phyloP scores from a whole-genome alignment of 2,113 vertebrate genomes.

The Tamias sibiricus region DNA sequence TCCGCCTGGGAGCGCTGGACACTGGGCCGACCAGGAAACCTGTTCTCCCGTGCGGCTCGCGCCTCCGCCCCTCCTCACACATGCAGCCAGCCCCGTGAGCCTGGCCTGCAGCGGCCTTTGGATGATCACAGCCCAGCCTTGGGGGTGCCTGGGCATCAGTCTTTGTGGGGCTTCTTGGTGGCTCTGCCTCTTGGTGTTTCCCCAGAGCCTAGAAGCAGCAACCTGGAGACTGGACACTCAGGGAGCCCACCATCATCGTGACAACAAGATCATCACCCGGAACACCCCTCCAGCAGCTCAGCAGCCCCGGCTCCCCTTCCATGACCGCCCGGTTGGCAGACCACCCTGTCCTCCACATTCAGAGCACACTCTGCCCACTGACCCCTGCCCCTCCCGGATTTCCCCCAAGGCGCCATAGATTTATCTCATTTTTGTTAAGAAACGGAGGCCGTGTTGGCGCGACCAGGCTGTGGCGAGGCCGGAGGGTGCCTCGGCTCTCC shows the following conservation, averaged over 20 bases:
- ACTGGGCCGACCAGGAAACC: not conserved
- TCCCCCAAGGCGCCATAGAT: not conserved
- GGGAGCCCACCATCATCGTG: rapidly evolving
- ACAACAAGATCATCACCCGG: rapidly evolving
- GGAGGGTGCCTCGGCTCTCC: too few relatives aligned
- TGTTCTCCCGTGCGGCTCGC: rapidly evolving
- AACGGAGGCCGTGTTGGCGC: too few relatives aligned
- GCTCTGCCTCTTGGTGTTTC: not conserved
- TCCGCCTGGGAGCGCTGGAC: not conserved
- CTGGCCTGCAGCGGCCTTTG: too few relatives aligned
- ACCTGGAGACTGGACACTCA: not conserved
- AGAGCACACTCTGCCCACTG: not conserved
- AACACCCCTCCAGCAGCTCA: rapidly evolving
- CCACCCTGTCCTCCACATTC: not conserved
- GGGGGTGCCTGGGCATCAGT: not conserved
- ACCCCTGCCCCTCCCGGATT: not conserved
- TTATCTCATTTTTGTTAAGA: not conserved
- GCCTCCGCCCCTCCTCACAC: not conserved
- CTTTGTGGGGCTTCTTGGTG: rapidly evolving
- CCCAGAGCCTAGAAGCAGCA: not conserved
- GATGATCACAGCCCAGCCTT: not conserved
- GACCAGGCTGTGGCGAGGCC: not conserved
- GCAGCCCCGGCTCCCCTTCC: rapidly evolving
- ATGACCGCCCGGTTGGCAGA: rapidly evolving
- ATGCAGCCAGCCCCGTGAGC: rapidly evolving